Evolutionary conservation across 37 sponge, comb jelly and placozoan species (phyloP).

Genomic region (Chondrilla cf. caribensis): DNA sequence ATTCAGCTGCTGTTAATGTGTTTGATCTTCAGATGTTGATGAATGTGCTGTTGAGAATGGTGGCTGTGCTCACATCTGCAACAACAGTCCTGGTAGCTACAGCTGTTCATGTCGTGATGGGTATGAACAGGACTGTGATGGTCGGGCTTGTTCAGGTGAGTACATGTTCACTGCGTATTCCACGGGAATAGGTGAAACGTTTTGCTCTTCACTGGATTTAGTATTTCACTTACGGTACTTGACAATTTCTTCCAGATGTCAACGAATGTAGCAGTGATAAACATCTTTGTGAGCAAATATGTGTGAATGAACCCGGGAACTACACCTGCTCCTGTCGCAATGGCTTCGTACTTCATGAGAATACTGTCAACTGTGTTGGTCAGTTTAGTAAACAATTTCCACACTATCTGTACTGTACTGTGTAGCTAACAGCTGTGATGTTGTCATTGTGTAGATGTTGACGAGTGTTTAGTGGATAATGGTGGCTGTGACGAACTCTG

Average conservation of each 20-base stretch:
- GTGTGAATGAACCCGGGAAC: not conserved
- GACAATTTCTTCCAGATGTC: not conserved
- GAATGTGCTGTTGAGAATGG: slow-evolving; percentile 20
- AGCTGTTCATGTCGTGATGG: not conserved
- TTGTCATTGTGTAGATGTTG: not conserved
- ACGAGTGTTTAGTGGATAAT: not conserved
- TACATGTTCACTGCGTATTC: not conserved
- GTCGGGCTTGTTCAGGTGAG: not conserved
- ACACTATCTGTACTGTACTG: not conserved
- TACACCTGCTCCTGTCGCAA: not conserved
- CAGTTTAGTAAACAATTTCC: too few species aligned
- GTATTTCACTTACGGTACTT: not conserved
- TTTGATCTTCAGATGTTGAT: not conserved
- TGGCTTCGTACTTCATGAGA: not conserved
- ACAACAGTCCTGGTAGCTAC: not conserved
- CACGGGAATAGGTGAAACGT: too few species aligned
- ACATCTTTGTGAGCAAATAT: not conserved
- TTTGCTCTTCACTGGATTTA: too few species aligned
- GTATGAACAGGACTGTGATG: not conserved
- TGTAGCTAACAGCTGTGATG: not conserved
- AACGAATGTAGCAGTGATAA: not conserved
- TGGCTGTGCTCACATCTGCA: slow-evolving; percentile 5
- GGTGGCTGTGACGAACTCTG: not conserved
- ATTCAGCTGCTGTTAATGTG: too few species aligned
- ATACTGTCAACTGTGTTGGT: too few species aligned